These are phyloP conservation scores for Epinephelus cyanopodus DNA, from an alignment of 2,113 vertebrate genomes.

Conservation along the genomic window DNA sequence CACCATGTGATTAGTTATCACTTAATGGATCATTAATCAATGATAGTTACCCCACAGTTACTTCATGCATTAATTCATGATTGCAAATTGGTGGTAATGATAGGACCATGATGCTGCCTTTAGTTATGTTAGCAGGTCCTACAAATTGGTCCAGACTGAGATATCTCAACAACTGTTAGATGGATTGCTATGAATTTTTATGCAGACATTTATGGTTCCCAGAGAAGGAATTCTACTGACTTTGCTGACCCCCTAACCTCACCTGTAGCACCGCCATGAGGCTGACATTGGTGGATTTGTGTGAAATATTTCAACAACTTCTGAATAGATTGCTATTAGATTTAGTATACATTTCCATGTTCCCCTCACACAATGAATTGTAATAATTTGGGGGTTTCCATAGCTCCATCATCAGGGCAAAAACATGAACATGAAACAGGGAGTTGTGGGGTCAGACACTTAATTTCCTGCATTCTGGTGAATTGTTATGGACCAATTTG, in stretches of 20 bases:
- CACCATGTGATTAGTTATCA: not conserved
- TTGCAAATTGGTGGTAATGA: no score
- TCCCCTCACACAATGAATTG: not conserved
- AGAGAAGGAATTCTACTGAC: not conserved
- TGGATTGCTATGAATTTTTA: not conserved
- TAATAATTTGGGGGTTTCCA: not conserved
- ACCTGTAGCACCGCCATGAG: not conserved
- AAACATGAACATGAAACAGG: no score
- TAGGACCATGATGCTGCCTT: not conserved
- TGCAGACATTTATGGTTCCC: not conserved
- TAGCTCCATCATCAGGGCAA: not conserved
- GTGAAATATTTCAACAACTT: not conserved
- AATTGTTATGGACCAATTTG: no score
- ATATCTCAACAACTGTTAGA: not conserved
- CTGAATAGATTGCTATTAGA: not conserved
- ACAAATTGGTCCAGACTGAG: not conserved
- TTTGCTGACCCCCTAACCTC: not conserved
- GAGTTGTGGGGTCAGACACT: no score
- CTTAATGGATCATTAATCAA: constrained; percentile 7
- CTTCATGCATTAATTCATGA: no score
- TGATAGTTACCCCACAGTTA: not conserved
- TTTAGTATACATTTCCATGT: not conserved
- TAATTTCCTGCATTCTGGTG: no score
- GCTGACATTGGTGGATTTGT: no score
- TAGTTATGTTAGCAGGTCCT: not conserved